Evolutionary conservation across 1,140 invertebrate species (phyloP), one percentile per base, ranked within the genome.

Genomic region (Drosophila rufa): DNA sequence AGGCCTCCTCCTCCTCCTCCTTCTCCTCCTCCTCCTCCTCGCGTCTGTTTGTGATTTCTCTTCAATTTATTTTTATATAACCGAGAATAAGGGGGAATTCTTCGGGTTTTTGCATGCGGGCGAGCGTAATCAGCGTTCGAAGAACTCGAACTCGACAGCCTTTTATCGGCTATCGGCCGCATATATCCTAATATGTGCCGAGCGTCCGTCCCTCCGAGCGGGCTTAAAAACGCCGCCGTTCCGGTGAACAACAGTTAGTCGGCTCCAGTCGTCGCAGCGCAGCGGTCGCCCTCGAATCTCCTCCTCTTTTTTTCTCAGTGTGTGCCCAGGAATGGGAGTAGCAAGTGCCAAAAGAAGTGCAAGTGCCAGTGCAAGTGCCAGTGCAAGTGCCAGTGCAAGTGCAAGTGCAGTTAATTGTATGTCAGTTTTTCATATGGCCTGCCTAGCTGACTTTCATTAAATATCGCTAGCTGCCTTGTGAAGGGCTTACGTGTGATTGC

Each of bases 401-500:
- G 51, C 7, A 36, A 36, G 43, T 43, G 42, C 56, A 48, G 47
- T 47, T 59, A 71, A 81, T 83, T 83, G 68, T 85, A 89, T 86
- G 82, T 79, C 76, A 86, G 91, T 86, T 89, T 82, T 66, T 92
- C 91, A 92, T 89, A 81, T 82, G 91, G 91, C 77, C 62, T 46
- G 78, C 70, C 67, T 92, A 91, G 82, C 91, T 92, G 47, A 56
- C 53, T 71, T 76, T 66, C 25, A 69, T 82, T 42, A 30, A 57
- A 85, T 85, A 85, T 85, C 62, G 91, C 91, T 92, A 92, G 91
- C 91, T 92, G 91, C 91, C 91, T 92, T 80, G 79, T 92, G 91
- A 92, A 92, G 91, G 91, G 91, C 91, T 92, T 92, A 82, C 84
- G 80, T 92, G 91, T 86, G 70, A 79, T 91, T 85, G 75, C 58